A percentile compares a stretch with the other conserved stretches of the same genome.
phyloP scores from a whole-genome alignment of 2,888 invertebrate species.

The Stenichneumon culpator region DNA sequence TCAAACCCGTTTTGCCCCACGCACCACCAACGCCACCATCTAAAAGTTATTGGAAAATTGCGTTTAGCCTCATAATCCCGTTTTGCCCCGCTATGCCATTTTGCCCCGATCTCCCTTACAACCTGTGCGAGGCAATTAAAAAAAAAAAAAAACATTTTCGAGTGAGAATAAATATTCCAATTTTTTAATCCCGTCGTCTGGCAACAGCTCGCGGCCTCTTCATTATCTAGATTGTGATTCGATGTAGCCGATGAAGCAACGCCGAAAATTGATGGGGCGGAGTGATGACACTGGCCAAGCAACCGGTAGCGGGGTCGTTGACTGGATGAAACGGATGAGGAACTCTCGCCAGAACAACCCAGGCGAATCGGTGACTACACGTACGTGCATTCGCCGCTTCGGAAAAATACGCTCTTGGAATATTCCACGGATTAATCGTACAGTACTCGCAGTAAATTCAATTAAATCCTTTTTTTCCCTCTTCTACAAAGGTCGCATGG shows the following conservation, averaged over 20 bases:
- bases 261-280: conserved; percentile 10
- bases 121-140: no score
- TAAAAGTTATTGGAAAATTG: no score
- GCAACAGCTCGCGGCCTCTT: no score
- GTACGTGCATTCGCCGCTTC: neutral
- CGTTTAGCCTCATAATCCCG: no score
- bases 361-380: conserved; percentile 14
- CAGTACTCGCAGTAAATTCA: neutral
- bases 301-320: conserved; percentile 59
- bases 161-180: no score
- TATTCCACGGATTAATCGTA: neutral
- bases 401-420: neutral
- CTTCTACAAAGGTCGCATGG: neutral
- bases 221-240: no score
- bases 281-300: neutral
- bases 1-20: no score
- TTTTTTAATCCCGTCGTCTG: no score
- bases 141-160: no score
- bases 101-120: no score
- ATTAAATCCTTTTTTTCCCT: neutral
- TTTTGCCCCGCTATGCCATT: no score
- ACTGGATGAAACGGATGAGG: conserved; percentile 46
- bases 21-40: no score
- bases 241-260: neutral
- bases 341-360: conserved; percentile 23